Evolutionary conservation across 2,113 vertebrate species (phyloP), one percentile per base, ranked within the genome.

Genomic region (Coturnix japonica): DNA sequence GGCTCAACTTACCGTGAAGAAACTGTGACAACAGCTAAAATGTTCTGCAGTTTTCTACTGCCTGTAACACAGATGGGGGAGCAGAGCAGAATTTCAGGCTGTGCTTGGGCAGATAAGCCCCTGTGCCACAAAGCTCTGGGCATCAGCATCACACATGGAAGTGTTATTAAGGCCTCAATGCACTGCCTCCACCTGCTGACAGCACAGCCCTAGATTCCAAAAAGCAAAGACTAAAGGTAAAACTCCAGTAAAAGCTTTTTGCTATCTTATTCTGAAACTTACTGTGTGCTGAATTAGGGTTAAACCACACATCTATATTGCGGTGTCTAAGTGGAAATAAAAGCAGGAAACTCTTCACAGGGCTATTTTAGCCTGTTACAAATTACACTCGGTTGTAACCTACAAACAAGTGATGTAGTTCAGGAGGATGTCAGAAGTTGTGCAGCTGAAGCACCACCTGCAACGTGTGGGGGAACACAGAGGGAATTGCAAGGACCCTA

Each of bases 371-470:
- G 26, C 51, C 51, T 28, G 51, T 53, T 53, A 30, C 15, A 53
- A 53, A 53, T 28, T 15, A 25, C 7, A 31, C 9, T 41, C 15
- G 11, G 33, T 3, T 20, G 74, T 54, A 83, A 59, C 22, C 39
- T 30, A 3, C 54, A 7, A 15, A 28, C 4, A 1, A 16, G 59
- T 39, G 44, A 19, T 22, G 6, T 0, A 0, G 53, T 1, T 53
- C 9, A 7, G 3, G 23, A 49, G 66, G 11, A 57, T 77, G 1
- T 74, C 67, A 57, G 76, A 1, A 39, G 31, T 7, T 30, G 28
- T 4, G 15, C 17, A 30, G 31, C 25, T 1, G 4, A 73, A 70
- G 33, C 4, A 43, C 17, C 67, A 39, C 17, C 12, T 12, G 21
- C 59, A 81, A 33, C 37, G 30, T 0, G 0, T 2, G 11, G 6